Evolutionary conservation across 2,888 invertebrate genomes (phyloP).

Genomic region (Zelleria hepariella): DNA sequence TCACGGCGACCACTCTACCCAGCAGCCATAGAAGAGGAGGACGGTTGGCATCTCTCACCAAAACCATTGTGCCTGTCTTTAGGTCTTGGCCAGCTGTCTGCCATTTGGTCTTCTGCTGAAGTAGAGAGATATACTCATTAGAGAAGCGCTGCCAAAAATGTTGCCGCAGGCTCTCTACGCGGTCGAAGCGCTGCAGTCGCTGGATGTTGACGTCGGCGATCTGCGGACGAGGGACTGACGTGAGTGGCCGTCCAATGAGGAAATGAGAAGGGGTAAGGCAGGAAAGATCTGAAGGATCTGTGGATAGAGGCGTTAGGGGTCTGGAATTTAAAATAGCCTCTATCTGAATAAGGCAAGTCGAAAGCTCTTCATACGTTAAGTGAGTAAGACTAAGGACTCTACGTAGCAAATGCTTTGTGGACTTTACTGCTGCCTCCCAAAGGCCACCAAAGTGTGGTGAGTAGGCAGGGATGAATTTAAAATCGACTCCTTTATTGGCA

Average conservation of each 20-base stretch:
- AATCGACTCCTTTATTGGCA: constrained; percentile 17
- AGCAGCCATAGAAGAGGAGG: background rate
- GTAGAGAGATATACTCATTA: constrained; percentile 11
- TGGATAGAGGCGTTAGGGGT: background rate
- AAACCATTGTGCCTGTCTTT: background rate
- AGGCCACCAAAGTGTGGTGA: too few species aligned
- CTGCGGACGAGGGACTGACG: background rate
- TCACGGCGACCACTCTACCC: background rate
- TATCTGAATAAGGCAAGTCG: constrained; percentile 1
- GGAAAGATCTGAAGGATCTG: background rate
- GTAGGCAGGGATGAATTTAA: constrained; percentile 18
- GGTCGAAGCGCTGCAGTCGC: background rate
- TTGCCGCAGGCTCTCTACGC: constrained; percentile 2
- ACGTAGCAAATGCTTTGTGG: constrained; percentile 1
- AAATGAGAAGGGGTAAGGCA: background rate
- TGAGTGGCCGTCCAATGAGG: background rate
- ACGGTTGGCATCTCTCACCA: background rate
- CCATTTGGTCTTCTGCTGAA: constrained; percentile 11
- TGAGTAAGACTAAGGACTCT: background rate
- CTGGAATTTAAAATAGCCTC: too few species aligned
- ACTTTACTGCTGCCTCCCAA: background rate
- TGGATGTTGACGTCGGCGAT: background rate
- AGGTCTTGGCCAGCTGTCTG: background rate
- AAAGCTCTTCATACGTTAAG: constrained; percentile 2
- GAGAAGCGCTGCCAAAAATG: constrained; percentile 14